A percentile compares a stretch with the other conserved stretches of the same genome.
Conservation (phyloP, 2,797 vertebrate species). For the Hemitrygon akajei region DNA sequence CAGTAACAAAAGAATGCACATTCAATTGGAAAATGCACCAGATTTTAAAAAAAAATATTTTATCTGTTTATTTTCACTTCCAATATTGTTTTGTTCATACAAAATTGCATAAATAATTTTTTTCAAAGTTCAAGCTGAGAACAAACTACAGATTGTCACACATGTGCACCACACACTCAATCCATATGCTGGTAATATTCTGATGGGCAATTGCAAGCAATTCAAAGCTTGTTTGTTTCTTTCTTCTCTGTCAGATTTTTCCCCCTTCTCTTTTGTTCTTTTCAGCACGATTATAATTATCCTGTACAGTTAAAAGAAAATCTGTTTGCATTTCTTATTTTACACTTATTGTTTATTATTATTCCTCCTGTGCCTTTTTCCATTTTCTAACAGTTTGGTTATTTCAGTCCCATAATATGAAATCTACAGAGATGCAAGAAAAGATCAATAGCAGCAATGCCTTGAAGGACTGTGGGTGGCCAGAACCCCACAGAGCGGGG, state of each 20-base stretch:
- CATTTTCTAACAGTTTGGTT: neutral
- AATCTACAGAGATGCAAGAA: neutral
- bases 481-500: constrained; percentile 18
- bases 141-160: constrained; percentile 32
- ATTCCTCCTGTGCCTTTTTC: neutral
- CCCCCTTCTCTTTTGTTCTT: neutral
- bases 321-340: neutral
- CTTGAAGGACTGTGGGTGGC: constrained; percentile 22
- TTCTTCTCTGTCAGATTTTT: constrained; percentile 22
- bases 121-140: neutral
- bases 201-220: constrained; percentile 13
- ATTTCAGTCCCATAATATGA: neutral
- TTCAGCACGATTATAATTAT: neutral
- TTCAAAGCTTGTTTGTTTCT: constrained; percentile 31
- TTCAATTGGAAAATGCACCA: neutral
- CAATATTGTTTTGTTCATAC: neutral
- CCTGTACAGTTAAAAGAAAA: neutral
- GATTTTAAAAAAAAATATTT: neutral
- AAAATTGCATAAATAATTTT: neutral
- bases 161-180: constrained; percentile 32
- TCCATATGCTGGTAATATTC: constrained; percentile 33
- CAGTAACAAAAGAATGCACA: neutral
- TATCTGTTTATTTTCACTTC: neutral
- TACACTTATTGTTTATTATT: neutral
- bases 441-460: neutral